Base-by-base conservation (phyloP, 2,797 vertebrate genomes). In the Tamandua tetradactyla region DNA sequence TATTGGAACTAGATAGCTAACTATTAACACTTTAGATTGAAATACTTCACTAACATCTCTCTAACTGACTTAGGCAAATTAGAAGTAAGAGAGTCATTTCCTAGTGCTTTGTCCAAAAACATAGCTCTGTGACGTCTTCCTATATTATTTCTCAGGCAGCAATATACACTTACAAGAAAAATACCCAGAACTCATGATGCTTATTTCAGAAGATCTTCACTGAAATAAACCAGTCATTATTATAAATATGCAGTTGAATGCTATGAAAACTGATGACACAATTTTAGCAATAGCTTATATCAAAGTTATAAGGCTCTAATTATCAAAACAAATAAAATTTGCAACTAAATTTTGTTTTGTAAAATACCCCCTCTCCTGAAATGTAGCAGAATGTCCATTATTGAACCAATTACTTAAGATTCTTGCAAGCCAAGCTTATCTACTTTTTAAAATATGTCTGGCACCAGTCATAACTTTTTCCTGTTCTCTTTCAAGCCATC, bases 11-110 rank as follows among this genome's bases (percentile, higher is more conserved):
- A 76, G 75, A 81, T 92, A 83, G 93, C 68, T 89, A 74, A 52
- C 61, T 25, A 94, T 78, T 59, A 89, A 42, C 25, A 69, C 2
- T 74, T 85, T 52, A 92, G 22, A 96, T 30, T 91, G 47, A 87
- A 87, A 62, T 72, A 27, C 4, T 69, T 94, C 20, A 78, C 32
- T 90, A 79, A 93, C n/a, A 35, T 87, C 9, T 96, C 93, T 69
- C 4, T 71, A 74, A 94, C 20, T 42, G 20, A 68, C 49, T 83
- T 83, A 57, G 15, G 25, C 75, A 74, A 75, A 25, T 88, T 44
- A 94, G 40, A 35, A 92, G 35, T 94, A 14, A 94, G 5, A 69
- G 11, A 93, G 59, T 81, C 25, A 72, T 89, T 92, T 78, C n/a
- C 35, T 87, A 42, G 69, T 68, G 6, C 37, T 90, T 89, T 84